Evolutionary conservation across 2,888 invertebrate species (phyloP), one percentile per base, ranked within the genome.

Genomic region (Adelognathus sp.): DNA sequence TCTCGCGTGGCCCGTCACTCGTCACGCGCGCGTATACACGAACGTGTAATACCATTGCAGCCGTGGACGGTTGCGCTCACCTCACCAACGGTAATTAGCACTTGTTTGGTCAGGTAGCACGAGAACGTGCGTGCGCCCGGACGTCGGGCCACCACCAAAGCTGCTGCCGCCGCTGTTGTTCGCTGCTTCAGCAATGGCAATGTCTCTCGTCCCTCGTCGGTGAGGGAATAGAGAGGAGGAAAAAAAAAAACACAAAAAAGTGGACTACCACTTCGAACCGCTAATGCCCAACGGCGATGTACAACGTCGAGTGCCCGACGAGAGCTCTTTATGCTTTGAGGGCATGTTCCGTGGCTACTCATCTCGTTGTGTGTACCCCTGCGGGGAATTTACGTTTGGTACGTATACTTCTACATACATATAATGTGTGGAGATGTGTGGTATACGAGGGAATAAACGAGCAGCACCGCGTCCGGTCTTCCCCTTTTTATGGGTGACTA

Each of bases 91-190:
- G 81, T 82, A 82, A 82, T 82, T 82, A 82, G 82, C 78, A 78
- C 81, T 80, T 81, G 81, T 82, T 82, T 82, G 82, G 79, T 82
- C 79, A 81, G 82, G 71, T 76, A 69, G 73, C 81, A 76, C 81
- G 76, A 79, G 74, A 79, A 67, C 66, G 66, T 79, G 82, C 82
- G 79, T 82, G 81, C 72, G 54, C 52, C 56, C 56, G 61, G 72
- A 79, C 67, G 73, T 50, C 63, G 64, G 76, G 76, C 70, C 76
- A 75, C 67, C 81, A 67, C 64, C 73, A 78, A 76, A 79, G 81
- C 73, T 76, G 21, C 18, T 52, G 41, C 29, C 60, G 52, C 41
- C 27, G 64, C 50, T 31, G 63, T 31, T 54, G 36, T 58, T 31
- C n/a, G 24, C 41, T 18, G 33, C 41, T 39, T 67, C 52, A 24